Conservation (phyloP, 2,113 vertebrate genomes). For the Tonatia bakeri region DNA sequence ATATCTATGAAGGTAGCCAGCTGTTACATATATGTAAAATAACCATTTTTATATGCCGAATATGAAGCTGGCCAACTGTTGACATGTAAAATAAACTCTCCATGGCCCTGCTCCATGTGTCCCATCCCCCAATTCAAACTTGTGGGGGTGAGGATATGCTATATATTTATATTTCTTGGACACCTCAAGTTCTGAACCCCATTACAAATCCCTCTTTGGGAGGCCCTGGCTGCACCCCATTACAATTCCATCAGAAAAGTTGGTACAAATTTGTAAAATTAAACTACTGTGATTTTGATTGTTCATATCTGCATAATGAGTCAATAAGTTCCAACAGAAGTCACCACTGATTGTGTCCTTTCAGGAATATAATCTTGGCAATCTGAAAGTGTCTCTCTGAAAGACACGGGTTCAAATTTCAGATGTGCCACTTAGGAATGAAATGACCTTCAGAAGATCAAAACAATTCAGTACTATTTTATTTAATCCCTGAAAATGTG, state of each 20-base stretch:
- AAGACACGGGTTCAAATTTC: background rate
- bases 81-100: no score
- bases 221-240: no score
- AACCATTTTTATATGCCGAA: no score
- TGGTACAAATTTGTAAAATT: slow-evolving; percentile 4
- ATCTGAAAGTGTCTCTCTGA: background rate
- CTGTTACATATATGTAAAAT: no score
- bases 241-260: background rate
- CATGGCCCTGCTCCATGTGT: no score
- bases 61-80: no score
- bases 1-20: no score
- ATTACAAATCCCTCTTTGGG: no score
- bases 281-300: background rate
- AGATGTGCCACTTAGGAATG: background rate
- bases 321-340: background rate
- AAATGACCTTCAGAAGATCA: background rate
- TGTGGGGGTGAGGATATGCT: no score
- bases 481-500: background rate
- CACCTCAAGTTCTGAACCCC: no score
- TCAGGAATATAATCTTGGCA: background rate
- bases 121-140: no score
- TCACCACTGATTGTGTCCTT: background rate
- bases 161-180: no score
- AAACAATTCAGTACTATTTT: background rate
- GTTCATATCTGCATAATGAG: background rate